These are phyloP conservation scores for Pogonophryne albipinna DNA, from an alignment of 2,797 vertebrate species.

Conservation along the genomic window DNA sequence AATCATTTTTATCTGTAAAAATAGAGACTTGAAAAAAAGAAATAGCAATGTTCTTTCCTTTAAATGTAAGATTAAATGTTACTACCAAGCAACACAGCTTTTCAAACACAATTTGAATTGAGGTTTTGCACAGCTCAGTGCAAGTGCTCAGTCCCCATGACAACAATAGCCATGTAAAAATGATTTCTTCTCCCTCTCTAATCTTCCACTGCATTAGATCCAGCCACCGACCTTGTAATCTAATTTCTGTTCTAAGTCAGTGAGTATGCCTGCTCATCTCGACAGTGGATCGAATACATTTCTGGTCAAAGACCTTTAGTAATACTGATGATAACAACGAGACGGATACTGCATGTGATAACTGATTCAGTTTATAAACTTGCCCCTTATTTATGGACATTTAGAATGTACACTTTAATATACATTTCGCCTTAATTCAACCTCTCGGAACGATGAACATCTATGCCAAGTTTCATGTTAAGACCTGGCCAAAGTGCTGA, in stretches of 20 bases:
- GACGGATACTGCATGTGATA: too few species aligned
- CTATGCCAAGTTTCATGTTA: slow-evolving; percentile 25
- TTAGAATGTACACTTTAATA: slow-evolving; percentile 14
- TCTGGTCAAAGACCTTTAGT: slow-evolving; percentile 55
- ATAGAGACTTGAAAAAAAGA: not conserved
- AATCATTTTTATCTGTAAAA: not conserved
- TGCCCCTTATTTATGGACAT: not conserved
- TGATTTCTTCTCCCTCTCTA: slow-evolving; percentile 59
- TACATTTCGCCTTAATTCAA: slow-evolving; percentile 12
- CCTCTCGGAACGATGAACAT: slow-evolving; percentile 1
- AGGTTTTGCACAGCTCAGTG: slow-evolving; percentile 49
- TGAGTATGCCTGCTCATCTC: slow-evolving; percentile 56
- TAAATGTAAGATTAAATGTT: slow-evolving; percentile 3
- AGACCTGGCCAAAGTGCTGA: slow-evolving; percentile 13
- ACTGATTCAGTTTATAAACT: slow-evolving; percentile 39
- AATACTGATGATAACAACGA: slow-evolving; percentile 32
- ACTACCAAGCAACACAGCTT: slow-evolving; percentile 25
- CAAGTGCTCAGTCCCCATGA: slow-evolving; percentile 64
- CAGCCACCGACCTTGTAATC: slow-evolving; percentile 71
- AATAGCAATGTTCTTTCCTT: not conserved
- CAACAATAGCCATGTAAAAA: slow-evolving; percentile 67
- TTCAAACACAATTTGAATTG: slow-evolving; percentile 51
- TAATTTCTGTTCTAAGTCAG: slow-evolving; percentile 68
- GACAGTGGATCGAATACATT: slow-evolving; percentile 53
- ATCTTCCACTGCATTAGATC: slow-evolving; percentile 69